Evolutionary conservation across 53 echinoderm and acorn worm species (phyloP).

Genomic region (Paracentrotus lividus): DNA sequence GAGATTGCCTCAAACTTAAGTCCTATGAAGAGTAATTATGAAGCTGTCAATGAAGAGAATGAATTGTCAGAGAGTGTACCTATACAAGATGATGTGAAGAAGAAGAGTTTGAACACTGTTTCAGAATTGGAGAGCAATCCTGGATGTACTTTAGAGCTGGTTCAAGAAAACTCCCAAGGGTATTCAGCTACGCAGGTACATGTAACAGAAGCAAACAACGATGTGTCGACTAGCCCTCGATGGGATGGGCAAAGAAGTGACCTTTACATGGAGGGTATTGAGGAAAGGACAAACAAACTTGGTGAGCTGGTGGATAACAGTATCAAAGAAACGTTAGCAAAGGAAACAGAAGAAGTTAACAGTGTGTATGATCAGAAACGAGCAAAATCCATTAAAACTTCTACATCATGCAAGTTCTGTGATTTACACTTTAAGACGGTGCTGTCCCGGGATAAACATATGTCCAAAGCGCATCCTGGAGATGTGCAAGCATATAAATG

Average conservation of each 20-base stretch:
- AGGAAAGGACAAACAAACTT: background rate
- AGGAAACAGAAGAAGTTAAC: background rate
- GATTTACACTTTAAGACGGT: background rate
- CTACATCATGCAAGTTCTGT: background rate
- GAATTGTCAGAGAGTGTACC: too few relatives aligned
- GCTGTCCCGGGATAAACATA: background rate
- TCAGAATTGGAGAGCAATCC: background rate
- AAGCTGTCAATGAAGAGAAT: too few relatives aligned
- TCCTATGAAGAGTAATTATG: background rate
- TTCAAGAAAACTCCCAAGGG: background rate
- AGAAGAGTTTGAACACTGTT: background rate
- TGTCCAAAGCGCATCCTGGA: background rate
- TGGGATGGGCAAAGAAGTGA: background rate
- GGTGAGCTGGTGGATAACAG: background rate
- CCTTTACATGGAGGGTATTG: background rate
- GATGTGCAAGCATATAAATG: background rate
- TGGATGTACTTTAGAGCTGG: background rate
- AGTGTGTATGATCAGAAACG: background rate
- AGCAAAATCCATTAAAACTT: background rate
- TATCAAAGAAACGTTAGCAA: background rate
- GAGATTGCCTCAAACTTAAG: background rate
- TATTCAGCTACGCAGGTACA: background rate
- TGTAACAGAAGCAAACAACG: background rate
- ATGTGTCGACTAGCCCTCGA: background rate
- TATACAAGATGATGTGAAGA: background rate